Conservation (phyloP, 2,113 vertebrate genomes). For the Danionella cerebrum region DNA sequence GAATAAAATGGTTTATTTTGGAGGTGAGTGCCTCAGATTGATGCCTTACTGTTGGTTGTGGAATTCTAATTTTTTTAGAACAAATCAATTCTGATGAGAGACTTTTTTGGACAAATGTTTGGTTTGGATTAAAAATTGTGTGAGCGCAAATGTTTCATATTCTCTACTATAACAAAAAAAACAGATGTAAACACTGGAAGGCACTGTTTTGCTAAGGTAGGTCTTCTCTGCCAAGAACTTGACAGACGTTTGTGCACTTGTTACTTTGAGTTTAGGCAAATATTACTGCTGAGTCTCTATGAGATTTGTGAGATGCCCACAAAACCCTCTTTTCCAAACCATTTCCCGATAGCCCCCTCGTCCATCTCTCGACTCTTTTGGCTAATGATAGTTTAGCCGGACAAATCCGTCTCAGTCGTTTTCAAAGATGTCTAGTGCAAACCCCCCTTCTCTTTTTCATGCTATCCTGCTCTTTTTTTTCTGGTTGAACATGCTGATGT, state of each 20-base stretch:
- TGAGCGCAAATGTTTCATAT: too few species aligned
- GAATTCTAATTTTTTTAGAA: too few species aligned
- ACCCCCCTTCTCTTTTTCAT: slow-evolving; percentile 15
- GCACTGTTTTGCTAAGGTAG: not conserved
- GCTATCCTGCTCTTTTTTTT: slow-evolving; percentile 15
- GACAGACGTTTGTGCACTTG: slow-evolving; percentile 12
- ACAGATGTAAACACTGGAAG: too few species aligned
- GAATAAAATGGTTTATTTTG: too few species aligned
- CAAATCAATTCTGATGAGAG: too few species aligned
- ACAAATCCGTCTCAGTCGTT: slow-evolving; percentile 32
- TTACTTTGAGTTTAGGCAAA: slow-evolving; percentile 23
- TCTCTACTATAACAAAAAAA: too few species aligned
- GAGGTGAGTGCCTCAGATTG: too few species aligned
- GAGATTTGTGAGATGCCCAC: slow-evolving; percentile 33
- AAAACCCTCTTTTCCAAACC: slow-evolving; percentile 22
- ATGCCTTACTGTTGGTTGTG: too few species aligned
- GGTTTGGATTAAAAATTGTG: too few species aligned
- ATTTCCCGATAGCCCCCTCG: slow-evolving; percentile 51
- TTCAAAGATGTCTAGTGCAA: not conserved
- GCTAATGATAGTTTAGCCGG: slow-evolving; percentile 25
- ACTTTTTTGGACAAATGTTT: too few species aligned
- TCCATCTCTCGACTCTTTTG: slow-evolving; percentile 36
- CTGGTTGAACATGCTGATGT: slow-evolving; percentile 63
- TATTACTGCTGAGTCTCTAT: slow-evolving; percentile 53
- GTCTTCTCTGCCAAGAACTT: slow-evolving; percentile 22